Percentiles rank a stretch among this genome's conserved stretches.
These are phyloP conservation scores for Mesitornis unicolor DNA, from an alignment of 2,113 vertebrate genomes.

Conservation along the genomic window DNA sequence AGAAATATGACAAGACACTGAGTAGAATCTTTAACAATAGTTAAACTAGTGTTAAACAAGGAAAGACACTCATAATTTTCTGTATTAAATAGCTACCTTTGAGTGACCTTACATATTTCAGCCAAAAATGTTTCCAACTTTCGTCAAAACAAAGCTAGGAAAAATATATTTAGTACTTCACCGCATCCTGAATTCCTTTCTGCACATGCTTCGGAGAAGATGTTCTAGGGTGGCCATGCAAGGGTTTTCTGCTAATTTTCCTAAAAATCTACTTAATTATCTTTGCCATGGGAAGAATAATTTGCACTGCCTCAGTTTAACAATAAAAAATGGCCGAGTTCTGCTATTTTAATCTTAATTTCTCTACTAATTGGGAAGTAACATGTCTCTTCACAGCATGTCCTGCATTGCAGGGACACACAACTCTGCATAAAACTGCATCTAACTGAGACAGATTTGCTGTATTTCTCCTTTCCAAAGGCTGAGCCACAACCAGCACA, in stretches of 20 bases:
- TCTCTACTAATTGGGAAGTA: not conserved
- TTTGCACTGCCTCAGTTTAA: not conserved
- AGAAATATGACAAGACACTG: not conserved
- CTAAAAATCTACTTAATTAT: not conserved
- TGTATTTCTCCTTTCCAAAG: not conserved
- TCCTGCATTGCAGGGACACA: not conserved
- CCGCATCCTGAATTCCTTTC: not conserved
- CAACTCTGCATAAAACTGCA: not conserved
- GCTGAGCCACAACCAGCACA: not conserved
- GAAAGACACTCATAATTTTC: not conserved
- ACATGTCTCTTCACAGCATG: not conserved
- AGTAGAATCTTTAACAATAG: not conserved
- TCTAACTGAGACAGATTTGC: not conserved
- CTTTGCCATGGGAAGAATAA: not conserved
- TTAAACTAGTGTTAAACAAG: not conserved
- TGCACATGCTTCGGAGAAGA: not conserved
- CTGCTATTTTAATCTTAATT: not conserved
- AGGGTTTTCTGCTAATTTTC: not conserved
- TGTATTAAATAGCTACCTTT: not conserved
- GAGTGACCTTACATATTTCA: not conserved
- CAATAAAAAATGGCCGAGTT: not conserved
- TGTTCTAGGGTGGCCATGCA: not conserved
- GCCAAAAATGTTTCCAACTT: not conserved
- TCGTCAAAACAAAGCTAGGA: not conserved
- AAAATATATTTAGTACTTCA: not conserved